Evolutionary conservation across 2,888 invertebrate species (phyloP).

Genomic region (Leptinotarsa juncta): DNA sequence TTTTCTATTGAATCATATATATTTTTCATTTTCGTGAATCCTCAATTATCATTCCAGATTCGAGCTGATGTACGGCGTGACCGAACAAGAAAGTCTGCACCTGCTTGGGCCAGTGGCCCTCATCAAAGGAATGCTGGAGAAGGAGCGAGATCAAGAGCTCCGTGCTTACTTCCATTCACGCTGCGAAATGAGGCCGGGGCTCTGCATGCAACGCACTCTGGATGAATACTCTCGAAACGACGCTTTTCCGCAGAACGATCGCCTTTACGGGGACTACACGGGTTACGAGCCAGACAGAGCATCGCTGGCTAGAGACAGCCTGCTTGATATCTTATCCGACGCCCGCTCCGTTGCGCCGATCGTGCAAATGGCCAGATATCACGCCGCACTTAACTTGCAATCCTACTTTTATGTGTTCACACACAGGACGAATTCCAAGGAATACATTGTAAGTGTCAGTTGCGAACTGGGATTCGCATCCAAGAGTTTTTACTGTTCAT

Average conservation of each 20-base stretch:
- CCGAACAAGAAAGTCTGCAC: constrained; percentile 84
- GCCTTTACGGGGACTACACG: constrained; percentile 43
- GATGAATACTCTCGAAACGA: constrained; percentile 68
- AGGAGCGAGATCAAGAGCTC: constrained; percentile 81
- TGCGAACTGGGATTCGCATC: constrained; percentile 1
- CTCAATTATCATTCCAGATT: constrained; percentile 70
- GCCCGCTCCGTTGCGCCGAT: constrained; percentile 87
- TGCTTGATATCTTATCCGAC: constrained; percentile 90
- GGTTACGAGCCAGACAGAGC: constrained; percentile 56
- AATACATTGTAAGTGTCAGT: constrained; percentile 77
- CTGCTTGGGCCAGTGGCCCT: constrained; percentile 79
- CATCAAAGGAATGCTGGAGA: constrained; percentile 79
- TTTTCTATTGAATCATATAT: neutral
- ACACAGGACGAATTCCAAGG: constrained; percentile 84
- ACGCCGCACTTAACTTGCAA: constrained; percentile 79
- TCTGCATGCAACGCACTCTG: constrained; percentile 73
- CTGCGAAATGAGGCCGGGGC: constrained; percentile 80
- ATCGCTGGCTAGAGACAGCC: constrained; percentile 72
- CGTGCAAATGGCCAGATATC: constrained; percentile 80
- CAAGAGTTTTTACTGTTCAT: neutral
- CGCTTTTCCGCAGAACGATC: constrained; percentile 49
- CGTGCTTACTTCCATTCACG: constrained; percentile 82
- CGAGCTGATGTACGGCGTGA: constrained; percentile 88
- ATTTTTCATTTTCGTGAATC: too few relatives aligned
- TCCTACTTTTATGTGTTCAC: constrained; percentile 91